Evolutionary conservation across 1,140 invertebrate genomes (phyloP).

Genomic region (Drosophila quadrilineata): DNA sequence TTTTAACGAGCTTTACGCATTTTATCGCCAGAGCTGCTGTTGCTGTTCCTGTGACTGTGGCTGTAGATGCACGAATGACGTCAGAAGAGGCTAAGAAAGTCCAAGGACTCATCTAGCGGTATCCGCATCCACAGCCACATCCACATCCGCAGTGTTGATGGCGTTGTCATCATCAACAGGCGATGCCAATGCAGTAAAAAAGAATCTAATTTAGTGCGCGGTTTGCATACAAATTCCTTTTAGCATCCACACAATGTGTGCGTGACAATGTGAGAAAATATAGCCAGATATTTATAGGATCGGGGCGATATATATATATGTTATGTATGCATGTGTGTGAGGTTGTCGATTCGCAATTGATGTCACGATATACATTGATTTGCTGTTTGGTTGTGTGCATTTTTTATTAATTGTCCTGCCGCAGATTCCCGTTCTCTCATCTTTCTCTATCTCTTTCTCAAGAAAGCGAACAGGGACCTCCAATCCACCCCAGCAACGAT

Average conservation of each 20-base stretch:
- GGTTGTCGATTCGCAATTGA: conserved; percentile 64
- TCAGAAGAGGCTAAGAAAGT: no score
- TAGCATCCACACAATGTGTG: conserved; percentile 24
- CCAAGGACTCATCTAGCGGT: conserved; percentile 24
- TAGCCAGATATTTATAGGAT: neutral
- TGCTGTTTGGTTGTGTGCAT: conserved; percentile 66
- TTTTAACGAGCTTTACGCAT: conserved; percentile 78
- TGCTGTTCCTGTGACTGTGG: neutral
- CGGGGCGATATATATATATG: no score
- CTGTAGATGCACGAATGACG: no score
- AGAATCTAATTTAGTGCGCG: conserved; percentile 79
- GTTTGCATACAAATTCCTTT: conserved; percentile 74
- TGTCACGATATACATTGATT: conserved; percentile 81
- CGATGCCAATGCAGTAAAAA: conserved; percentile 72
- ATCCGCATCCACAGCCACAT: conserved; percentile 33
- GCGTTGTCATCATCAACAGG: conserved; percentile 50
- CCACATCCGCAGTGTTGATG: no score
- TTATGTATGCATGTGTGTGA: conserved; percentile 17
- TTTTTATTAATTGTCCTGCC: conserved; percentile 75
- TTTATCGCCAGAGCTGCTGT: conserved; percentile 47
- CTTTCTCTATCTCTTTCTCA: no score
- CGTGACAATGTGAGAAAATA: conserved; percentile 50
- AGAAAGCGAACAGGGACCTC: conserved; percentile 17
- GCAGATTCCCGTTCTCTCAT: conserved; percentile 30
- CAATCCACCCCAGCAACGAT: no score